Evolutionary conservation across 2,797 vertebrate species (phyloP), one percentile per base, ranked within the genome.

Genomic region (Cheirogaleus major): DNA sequence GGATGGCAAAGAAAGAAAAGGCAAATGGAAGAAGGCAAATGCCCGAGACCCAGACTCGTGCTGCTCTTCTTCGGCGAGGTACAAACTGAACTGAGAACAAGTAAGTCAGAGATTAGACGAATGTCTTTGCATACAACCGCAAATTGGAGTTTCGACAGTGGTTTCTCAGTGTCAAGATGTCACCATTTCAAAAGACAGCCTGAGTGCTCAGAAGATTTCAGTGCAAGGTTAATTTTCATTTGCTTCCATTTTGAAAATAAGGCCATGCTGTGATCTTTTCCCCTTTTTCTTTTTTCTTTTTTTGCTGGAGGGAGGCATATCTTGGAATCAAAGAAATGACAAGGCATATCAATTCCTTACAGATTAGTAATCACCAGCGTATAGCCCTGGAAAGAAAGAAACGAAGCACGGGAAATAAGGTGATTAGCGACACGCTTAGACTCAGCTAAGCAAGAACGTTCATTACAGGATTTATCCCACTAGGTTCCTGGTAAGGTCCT

Each of bases 291-390:
- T 45, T 35, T 83, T 78, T 79, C 30, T 41, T 82, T 76, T 79
- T 93, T 59, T 57, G 63, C 87, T 89, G 5, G 79, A 93, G 73
- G 73, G 75, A 95, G 59, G 55, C 83, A 92, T 23, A 32, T 88
- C 73, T 85, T 89, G 11, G 83, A 93, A 95, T 96, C 67, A 93
- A 95, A 96, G 80, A 86, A 92, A 92, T 76, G 93, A 95, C 93
- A 97, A 95, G 63, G 81, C 83, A 96, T 94, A 92, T 90, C 85
- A 90, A 27, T 57, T 90, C 85, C 70, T 63, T 65, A 18, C 50
- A 79, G 91, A 80, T 4, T 52, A 57, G 80, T 90, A 95, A 97
- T 86, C 91, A 95, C 84, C 91, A 87, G 85, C 85, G 90, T 45
- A 83, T 73, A 81, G 45, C 63, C 88, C 79, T 86, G 57, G 63